These are phyloP conservation scores for Steinernema carpocapsae DNA, from an alignment of 2,888 invertebrate genomes.

Conservation along the genomic window DNA sequence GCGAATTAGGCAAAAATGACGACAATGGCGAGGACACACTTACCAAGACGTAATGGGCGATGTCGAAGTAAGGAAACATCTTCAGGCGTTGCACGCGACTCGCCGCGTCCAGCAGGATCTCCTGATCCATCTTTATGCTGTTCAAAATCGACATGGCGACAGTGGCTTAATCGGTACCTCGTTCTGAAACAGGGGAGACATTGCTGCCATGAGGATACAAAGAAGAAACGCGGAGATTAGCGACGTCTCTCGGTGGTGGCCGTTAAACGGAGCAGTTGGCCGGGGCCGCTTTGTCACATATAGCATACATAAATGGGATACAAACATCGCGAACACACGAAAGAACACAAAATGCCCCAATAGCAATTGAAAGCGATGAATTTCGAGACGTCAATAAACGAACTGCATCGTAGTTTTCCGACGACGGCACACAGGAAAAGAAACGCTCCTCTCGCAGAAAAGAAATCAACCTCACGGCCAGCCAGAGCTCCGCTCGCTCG, in stretches of 20 bases:
- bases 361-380: background rate
- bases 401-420: background rate
- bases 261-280: no score
- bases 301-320: no score
- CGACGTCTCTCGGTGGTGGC: no score
- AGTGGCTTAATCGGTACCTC: conserved; percentile 20
- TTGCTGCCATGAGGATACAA: background rate
- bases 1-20: no score
- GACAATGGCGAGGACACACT: no score
- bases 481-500: no score
- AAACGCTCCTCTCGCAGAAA: background rate
- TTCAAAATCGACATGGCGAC: conserved; percentile 21
- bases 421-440: background rate
- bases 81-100: conserved; percentile 97
- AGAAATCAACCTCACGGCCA: background rate
- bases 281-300: no score
- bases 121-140: conserved; percentile 54
- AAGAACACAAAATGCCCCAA: background rate
- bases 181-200: background rate
- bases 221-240: no score
- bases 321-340: background rate
- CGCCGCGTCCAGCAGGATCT: conserved; percentile 81
- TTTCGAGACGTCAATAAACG: conserved; percentile 19
- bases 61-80: conserved; percentile 99
- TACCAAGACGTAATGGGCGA: conserved; percentile 85